Evolutionary conservation across 2,888 invertebrate genomes (phyloP), one percentile per base, ranked within the genome.

Genomic region (Spodoptera littoralis): DNA sequence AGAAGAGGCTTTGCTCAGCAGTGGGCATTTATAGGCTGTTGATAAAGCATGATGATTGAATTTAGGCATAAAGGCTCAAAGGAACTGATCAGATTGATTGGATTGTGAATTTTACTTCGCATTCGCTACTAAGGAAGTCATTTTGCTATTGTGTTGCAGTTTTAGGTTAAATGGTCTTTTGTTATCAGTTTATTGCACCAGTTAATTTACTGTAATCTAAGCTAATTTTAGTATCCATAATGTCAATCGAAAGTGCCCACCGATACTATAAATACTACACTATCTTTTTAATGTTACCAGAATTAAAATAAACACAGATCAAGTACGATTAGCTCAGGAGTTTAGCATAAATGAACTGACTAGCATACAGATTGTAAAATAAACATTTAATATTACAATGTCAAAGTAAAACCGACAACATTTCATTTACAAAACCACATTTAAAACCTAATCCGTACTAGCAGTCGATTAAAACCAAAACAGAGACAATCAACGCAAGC

Each of bases 391-490:
- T 76, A 70, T 63, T 60, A 48, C 48, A 44, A 51, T 57, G 47
- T 63, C 50, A 61, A 71, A 73, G 53, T 51, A 48, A 12, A 59
- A 47, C 61, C 50, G 62, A 67, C 75, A 65, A 50, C 64, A 66
- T 24, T 73, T 70, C 42, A 73, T 79, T 75, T 67, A 63, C 60
- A 58, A 68, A 68, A 60, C 51, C 47, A 43, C 62, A 50, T 62
- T 75, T 60, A 60, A 60, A 75, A 65, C 55, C 58, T 68, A 79
- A 74, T 74, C 49, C 48, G 48, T 66, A 67, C 65, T 63, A 70
- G 65, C 62, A 66, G 63, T 69, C 60, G 48, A 73, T 71, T 70
- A 51, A 72, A 74, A 73, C 68, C 66, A 69, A 74, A 80, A 75
- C 69, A 53, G 52, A 66, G 50, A 66, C 66, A 76, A 76, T 75